Evolutionary conservation across 1,140 invertebrate genomes (phyloP), one percentile per base, ranked within the genome.

Genomic region (Drosophila repleta): DNA sequence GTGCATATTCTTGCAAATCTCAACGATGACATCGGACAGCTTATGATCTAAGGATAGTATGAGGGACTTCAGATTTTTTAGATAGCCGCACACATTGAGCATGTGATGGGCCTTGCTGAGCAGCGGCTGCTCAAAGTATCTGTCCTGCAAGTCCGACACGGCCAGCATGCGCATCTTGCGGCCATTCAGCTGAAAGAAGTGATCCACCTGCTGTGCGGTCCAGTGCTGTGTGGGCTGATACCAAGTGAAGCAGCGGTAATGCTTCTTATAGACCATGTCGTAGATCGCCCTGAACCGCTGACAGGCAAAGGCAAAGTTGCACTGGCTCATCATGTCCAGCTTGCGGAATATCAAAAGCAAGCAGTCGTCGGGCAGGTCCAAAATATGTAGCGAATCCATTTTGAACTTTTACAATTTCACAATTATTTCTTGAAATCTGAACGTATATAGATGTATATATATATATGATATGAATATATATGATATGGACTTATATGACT

Each of bases 161-260:
- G 49, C 29, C 15, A 73, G 21, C 41, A 48, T 41, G 37, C 29
- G 18, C 18, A 74, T 69, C 29, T 57, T 62, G 43, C 51, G 10
- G 5, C 70, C 70, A 52, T 62, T 68, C 2, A 74, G 21, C 13
- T 37, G 32, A 18, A 74, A 74, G 15, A 68, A 69, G 8, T 57
- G 7, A 1, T 49, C n/a, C 8, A 63, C 29, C 4, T 74, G 24
- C 4, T 5, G 2, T 11, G 45, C 3, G 1, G 43, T 53, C 70
- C 70, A 74, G 2, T 3, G 4, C 8, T 29, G n/a, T 3, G 15
- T 21, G 2, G 18, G 15, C 2, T 62, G 17, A 10, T 7, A n/a
- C 64, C 64, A 73, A 10, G n/a, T 3, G 15, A 51, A 68, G 17
- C 13, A 35, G 13, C 24, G 24, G 24, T 53, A 64, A 10, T 37